A percentile compares a stretch with the other conserved stretches of the same genome.
Conservation (phyloP, 2,888 invertebrate species). For the Tiphia femorata region DNA sequence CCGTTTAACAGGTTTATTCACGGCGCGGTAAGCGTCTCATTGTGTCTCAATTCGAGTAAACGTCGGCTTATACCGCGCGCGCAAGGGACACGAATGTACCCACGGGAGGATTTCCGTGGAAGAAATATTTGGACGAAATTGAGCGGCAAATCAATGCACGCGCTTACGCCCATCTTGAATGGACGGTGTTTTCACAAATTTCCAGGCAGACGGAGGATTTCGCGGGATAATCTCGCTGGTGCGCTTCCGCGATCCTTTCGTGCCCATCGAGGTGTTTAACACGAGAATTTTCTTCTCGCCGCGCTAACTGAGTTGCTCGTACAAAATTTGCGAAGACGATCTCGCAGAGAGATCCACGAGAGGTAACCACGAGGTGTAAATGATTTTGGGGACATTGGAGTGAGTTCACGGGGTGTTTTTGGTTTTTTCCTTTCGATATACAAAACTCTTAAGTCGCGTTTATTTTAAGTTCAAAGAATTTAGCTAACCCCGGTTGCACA, state of each 20-base stretch:
- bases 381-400: not conserved
- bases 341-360: too few species aligned
- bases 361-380: too few species aligned
- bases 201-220: conserved; percentile 19
- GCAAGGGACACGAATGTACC: conserved; percentile 15
- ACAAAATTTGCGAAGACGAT: too few species aligned
- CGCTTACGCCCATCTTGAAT: conserved; percentile 63
- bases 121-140: conserved; percentile 64
- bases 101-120: conserved; percentile 34
- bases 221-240: conserved; percentile 40
- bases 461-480: too few species aligned
- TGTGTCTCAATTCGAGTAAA: conserved; percentile 57
- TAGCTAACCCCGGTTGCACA: too few species aligned
- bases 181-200: conserved; percentile 41
- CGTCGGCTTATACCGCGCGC: conserved; percentile 47
- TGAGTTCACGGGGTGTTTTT: not conserved
- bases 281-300: too few species aligned
- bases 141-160: conserved; percentile 67
- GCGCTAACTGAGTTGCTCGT: too few species aligned
- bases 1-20: conserved; percentile 63
- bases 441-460: too few species aligned
- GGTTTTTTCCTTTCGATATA: not conserved
- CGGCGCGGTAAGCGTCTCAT: conserved; percentile 42
- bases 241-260: too few species aligned
- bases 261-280: too few species aligned